phyloP scores from a whole-genome alignment of 2,113 vertebrate species.

The Periophthalmodon schlosseri region DNA sequence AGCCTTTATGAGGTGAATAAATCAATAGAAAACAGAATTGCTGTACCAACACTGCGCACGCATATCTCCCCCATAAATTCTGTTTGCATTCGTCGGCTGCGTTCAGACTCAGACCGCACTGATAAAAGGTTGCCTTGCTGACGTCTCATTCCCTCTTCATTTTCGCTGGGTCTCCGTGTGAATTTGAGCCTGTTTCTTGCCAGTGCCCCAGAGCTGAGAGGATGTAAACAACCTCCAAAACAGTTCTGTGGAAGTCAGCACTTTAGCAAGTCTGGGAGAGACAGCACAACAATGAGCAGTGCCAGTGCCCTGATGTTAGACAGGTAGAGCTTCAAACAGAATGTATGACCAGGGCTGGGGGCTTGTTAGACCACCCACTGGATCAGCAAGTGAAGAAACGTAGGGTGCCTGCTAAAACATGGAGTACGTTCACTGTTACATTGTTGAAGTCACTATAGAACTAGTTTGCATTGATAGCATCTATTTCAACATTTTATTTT shows the following conservation, averaged over 20 bases:
- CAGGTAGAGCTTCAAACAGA: conserved; percentile 10
- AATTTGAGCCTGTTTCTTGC: conserved; percentile 6
- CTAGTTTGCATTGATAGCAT: neutral
- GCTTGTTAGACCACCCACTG: neutral
- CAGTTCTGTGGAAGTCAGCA: conserved; percentile 18
- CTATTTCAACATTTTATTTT: neutral
- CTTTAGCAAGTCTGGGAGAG: conserved; percentile 17
- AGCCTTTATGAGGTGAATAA: neutral
- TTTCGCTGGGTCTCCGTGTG: neutral
- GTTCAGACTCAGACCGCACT: conserved; percentile 1
- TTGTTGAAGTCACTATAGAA: neutral
- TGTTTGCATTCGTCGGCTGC: neutral
- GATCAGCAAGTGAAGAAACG: conserved; percentile 1
- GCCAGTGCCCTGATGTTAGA: neutral
- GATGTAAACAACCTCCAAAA: conserved; percentile 15
- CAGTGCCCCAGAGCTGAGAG: conserved; percentile 1
- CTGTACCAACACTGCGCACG: neutral
- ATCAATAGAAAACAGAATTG: conserved; percentile 3
- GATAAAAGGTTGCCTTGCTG: conserved; percentile 24
- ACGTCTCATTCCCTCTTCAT: conserved; percentile 1
- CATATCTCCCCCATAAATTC: neutral
- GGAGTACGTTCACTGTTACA: neutral
- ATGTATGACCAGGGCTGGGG: neutral
- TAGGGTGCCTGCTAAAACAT: neutral
- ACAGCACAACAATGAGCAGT: neutral